Base-by-base conservation (phyloP, 2,113 vertebrate species). In the Asarcornis scutulata region DNA sequence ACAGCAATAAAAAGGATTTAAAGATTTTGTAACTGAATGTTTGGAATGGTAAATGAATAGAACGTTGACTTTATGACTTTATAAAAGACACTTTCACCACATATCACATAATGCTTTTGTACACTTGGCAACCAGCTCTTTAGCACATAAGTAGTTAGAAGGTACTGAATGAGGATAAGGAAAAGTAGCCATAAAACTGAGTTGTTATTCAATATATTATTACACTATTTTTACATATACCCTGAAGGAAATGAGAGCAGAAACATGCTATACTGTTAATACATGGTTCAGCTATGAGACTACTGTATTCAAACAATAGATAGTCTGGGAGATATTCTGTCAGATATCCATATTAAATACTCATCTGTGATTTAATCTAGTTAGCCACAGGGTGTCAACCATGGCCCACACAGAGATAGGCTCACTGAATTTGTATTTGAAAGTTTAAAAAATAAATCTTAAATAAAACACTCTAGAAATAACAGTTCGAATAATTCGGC, bases 401-500 rank as follows among this genome's bases (percentile, higher is more conserved):
- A 78, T 58, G 69, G 88, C 95, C 92, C 96, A 89, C 58, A 59
- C 25, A 74, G 78, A 95, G 72, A 76, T 77, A 89, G 40, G 29
- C 27, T 93, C 72, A 63, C 38, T 60, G 75, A 89, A 86, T 76
- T 81, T 77, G 72, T 94, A 83, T 68, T 80, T 81, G 89, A 74
- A 17, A 10, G 50, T 84, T 97, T 89, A 93, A 93, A 97, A 97
- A 97, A 95, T 83, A 97, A 95, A 56, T 77, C 92, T 96, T 81
- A 92, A 88, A 96, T 94, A 93, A 97, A 97, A 89, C 92, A 97
- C 96, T 88, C 88, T 89, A 94, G 83, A 94, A 97, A 97, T 89
- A 95, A 98, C 46, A 91, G 69, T 96, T 94, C 93, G 79, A 97
- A 96, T 94, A 90, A 96, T 96, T 94, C 92, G 93, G 97, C 92